Evolutionary conservation across 64 coral and sea anemone genomes (phyloP), one percentile per base, ranked within the genome.

Genomic region (Montipora foliosa): DNA sequence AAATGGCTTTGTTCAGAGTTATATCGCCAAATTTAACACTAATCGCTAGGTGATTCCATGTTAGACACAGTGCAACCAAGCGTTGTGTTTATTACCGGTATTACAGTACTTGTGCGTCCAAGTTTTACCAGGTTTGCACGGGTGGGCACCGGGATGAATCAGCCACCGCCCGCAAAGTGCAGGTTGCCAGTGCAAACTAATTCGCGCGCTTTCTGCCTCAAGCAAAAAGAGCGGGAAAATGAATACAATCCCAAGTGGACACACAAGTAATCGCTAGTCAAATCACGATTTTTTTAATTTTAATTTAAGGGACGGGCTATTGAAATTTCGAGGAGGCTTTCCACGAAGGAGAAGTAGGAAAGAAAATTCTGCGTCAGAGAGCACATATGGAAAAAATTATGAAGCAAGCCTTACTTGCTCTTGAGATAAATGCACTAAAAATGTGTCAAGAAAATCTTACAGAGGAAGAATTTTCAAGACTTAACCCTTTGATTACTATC

Each of bases 11-110:
- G 82, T 71, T 86, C 17, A 11, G 47, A 29, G 62, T 86, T 45
- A 86, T 19, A 86, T 62, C 66, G 47, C 17, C 44, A 84, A 68
- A 84, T 84, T 72, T 67, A 71, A 71, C 82, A 86, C 55, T 5
- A 52, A 61, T 60, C 52, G 53, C 52, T 61, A n/a, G n/a, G 44
- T 86, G 82, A 86, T 71, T 86, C 61, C 64, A 72, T 50, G 19
- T 46, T 86, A 49, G 82, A 86, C 82, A 70, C 82, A 86, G 82
- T 86, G 82, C 82, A 86, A 9, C 61, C 37, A 86, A 86, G 82
- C 82, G 82, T 86, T 69, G 15, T 16, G 5, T 49, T 17, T 20
- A 13, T 19, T 45, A 86, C 82, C 66, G 82, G 82, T 86, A 71
- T 86, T 86, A 86, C 64, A 84, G 61, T 70, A 86, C 82, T 47